Percentiles rank a stretch among this genome's conserved stretches.
Conservation (phyloP, 2,888 invertebrate species). For the Apamea anceps region DNA sequence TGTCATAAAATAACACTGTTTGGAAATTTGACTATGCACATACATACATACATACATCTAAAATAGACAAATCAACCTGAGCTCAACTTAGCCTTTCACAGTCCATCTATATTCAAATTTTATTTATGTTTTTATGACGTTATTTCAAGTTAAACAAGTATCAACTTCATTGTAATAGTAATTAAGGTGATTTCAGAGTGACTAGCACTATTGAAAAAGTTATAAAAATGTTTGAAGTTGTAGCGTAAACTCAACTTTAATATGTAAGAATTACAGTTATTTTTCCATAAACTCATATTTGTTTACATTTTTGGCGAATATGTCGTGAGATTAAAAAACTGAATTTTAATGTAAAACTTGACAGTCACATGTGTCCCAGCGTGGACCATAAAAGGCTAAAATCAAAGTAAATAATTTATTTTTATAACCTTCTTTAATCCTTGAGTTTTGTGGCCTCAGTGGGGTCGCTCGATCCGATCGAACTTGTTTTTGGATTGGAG, state of each 20-base stretch:
- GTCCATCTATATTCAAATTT: neutral
- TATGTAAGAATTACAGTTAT: too few species aligned
- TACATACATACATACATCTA: neutral
- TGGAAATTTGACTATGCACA: conserved; percentile 46
- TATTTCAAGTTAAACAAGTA: too few species aligned
- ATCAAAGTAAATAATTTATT: conserved; percentile 7
- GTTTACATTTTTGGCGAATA: too few species aligned
- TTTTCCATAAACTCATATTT: too few species aligned
- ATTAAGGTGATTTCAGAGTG: too few species aligned
- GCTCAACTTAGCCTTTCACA: neutral
- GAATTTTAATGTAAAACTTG: neutral
- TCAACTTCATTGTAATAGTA: too few species aligned
- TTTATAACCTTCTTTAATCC: conserved; percentile 78
- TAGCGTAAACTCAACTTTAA: too few species aligned
- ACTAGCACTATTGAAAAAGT: too few species aligned
- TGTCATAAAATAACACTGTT: conserved; percentile 77
- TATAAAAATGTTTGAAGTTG: too few species aligned
- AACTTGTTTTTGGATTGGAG: conserved; percentile 72
- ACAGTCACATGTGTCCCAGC: neutral
- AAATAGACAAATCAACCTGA: neutral
- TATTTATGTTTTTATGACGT: too few species aligned
- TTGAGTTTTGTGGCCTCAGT: conserved; percentile 77
- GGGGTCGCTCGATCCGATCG: conserved; percentile 69
- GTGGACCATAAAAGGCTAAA: conserved; percentile 8
- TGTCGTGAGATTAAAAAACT: neutral